These are phyloP conservation scores for Oryctes rhinoceros DNA, from an alignment of 1,140 invertebrate species.

Conservation along the genomic window DNA sequence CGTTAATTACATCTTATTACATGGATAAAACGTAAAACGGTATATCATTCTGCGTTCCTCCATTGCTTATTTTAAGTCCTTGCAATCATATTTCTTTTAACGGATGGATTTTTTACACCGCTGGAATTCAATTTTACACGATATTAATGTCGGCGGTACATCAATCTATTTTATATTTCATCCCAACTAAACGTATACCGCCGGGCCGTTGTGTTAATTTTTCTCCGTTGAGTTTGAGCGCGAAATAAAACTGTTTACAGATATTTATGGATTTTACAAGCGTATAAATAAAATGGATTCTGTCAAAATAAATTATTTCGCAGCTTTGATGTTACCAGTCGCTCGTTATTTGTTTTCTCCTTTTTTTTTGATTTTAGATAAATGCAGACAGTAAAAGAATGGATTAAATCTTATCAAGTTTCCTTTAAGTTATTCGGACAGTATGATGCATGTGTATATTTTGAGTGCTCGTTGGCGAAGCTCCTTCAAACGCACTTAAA, in stretches of 20 bases:
- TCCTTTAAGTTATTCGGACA: not conserved
- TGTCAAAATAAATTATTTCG: slow-evolving; percentile 12
- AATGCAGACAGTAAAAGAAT: not conserved
- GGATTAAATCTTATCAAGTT: slow-evolving; percentile 3
- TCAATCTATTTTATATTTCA: not conserved
- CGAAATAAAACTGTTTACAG: not conserved
- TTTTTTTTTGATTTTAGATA: not conserved
- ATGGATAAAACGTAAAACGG: too few relatives aligned
- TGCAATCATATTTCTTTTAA: not conserved
- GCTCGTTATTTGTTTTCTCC: too few relatives aligned
- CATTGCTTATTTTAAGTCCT: not conserved
- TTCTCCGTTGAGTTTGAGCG: not conserved
- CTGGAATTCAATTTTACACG: not conserved
- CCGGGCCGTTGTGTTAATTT: not conserved
- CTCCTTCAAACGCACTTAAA: not conserved
- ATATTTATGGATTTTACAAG: not conserved
- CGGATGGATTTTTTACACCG: not conserved
- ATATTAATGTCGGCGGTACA: not conserved
- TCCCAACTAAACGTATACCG: not conserved
- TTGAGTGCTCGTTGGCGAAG: not conserved
- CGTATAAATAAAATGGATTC: not conserved
- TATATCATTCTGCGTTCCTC: too few relatives aligned
- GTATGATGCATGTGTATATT: not conserved
- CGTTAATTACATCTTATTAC: too few relatives aligned
- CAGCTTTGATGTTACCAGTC: not conserved